These are phyloP conservation scores for Dynastes tityus DNA, from an alignment of 2,888 invertebrate species.

Conservation along the genomic window DNA sequence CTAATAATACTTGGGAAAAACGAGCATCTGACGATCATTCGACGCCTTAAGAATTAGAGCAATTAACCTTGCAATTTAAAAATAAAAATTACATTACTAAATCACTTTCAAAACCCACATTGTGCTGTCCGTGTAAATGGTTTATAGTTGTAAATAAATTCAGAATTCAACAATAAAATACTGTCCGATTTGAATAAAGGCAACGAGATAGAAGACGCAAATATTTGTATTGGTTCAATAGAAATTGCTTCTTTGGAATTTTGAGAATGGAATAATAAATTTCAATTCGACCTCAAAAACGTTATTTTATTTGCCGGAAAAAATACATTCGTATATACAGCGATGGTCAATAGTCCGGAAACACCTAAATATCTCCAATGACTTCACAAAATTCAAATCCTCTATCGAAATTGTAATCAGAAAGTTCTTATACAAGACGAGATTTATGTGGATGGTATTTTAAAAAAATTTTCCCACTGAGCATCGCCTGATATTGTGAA, in stretches of 20 bases:
- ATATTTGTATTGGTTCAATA: background rate
- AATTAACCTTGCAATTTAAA: constrained; percentile 35
- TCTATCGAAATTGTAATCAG: too few relatives aligned
- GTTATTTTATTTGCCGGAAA: background rate
- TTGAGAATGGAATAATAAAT: background rate
- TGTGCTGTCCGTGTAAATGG: constrained; percentile 2
- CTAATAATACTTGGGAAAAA: background rate
- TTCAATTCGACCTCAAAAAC: background rate
- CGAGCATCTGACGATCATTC: background rate
- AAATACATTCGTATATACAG: background rate
- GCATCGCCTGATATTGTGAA: too few relatives aligned
- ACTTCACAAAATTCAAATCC: too few relatives aligned
- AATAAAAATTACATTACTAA: constrained; percentile 30
- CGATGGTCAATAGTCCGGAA: too few relatives aligned
- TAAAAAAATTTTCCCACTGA: too few relatives aligned
- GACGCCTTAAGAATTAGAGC: background rate
- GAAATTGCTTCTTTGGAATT: constrained; percentile 5
- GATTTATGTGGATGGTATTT: too few relatives aligned
- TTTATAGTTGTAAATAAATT: constrained; percentile 17
- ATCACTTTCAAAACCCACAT: constrained; percentile 11
- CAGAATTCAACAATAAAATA: constrained; percentile 13
- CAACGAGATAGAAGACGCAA: background rate
- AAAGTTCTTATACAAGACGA: too few relatives aligned
- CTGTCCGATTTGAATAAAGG: constrained; percentile 6
- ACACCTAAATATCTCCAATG: too few relatives aligned